A percentile compares a stretch with the other conserved stretches of the same genome.
These are phyloP conservation scores for Ardeotis arabs DNA, from an alignment of 2,113 vertebrate species.

Conservation along the genomic window DNA sequence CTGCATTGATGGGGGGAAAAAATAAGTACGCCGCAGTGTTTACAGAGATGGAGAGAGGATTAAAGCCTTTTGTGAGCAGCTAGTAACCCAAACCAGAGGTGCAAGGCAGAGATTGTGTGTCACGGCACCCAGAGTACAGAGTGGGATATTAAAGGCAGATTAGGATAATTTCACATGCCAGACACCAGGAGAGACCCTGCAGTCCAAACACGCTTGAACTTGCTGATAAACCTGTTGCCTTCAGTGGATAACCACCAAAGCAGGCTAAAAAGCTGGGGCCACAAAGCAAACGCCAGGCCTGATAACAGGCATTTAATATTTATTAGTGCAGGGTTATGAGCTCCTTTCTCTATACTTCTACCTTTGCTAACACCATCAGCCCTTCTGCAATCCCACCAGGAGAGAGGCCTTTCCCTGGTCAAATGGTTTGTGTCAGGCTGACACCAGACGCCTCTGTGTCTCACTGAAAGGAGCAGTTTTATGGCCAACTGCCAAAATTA, in stretches of 20 bases:
- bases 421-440: conserved; percentile 70
- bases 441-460: conserved; percentile 67
- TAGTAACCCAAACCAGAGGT: conserved; percentile 21
- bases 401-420: conserved; percentile 26
- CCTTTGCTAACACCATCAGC: background rate
- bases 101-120: background rate
- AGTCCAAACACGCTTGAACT: conserved; percentile 64
- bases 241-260: conserved; percentile 40
- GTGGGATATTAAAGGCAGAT: conserved; percentile 29
- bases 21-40: background rate
- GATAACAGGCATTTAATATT: conserved; percentile 59
- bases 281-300: conserved; percentile 6
- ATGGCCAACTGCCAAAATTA: conserved; percentile 64
- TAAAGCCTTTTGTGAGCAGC: conserved; percentile 21
- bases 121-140: background rate
- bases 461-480: conserved; percentile 52
- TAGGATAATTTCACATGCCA: conserved; percentile 33
- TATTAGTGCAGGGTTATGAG: conserved; percentile 38
- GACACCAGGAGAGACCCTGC: conserved; percentile 35
- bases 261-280: conserved; percentile 1
- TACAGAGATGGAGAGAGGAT: background rate
- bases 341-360: background rate
- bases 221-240: conserved; percentile 61
- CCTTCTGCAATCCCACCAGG: conserved; percentile 21
- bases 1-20: background rate